Evolutionary conservation across 1,140 invertebrate genomes (phyloP), one percentile per base, ranked within the genome.

Genomic region (Atta texana): DNA sequence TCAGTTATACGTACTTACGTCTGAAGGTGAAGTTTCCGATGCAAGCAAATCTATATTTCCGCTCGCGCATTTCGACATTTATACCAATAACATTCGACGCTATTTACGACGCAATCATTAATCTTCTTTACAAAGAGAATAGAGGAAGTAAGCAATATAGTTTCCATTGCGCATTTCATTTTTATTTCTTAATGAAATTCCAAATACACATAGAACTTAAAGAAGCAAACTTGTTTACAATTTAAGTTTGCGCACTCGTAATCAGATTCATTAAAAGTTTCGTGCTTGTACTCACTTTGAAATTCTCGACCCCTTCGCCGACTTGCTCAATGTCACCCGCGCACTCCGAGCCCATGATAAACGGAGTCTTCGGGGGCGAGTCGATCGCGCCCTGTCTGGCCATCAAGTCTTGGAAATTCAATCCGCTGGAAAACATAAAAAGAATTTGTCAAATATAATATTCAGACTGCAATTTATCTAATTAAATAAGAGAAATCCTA

Each of bases 271-370:
- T 75, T 75, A 75, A 84, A 84, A 84, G 80, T 84, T 81, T 16
- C 64, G 10, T 21, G 61, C 18, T 66, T 71, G 39, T 49, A 94
- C 96, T 96, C 95, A 98, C 98, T 96, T 98, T 97, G 92, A 98
- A 97, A 90, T 97, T 97, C 89, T 97, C 97, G n/a, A 98, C 97
- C 64, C 97, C 97, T 94, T 98, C 97, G 64, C 98, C 98, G 86
- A 98, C 95, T 91, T 96, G 96, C 92, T 98, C 97, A 55, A 99
- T 96, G 91, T 97, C 97, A 69, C 98, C 98, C 80, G 98, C 97
- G 94, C 98, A 98, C 94, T 99, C 98, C 91, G 98, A 98, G 61
- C 98, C 98, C 93, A 98, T 96, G 92, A 98, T 97, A 94, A 98
- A 97, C 1, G 98, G 98, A 16, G 97, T 97, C 95, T 98, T 98